Percentiles rank a stretch among this genome's conserved stretches.
Evolutionary conservation across 2,113 vertebrate species (phyloP).

Genomic region (Etheostoma cragini): DNA sequence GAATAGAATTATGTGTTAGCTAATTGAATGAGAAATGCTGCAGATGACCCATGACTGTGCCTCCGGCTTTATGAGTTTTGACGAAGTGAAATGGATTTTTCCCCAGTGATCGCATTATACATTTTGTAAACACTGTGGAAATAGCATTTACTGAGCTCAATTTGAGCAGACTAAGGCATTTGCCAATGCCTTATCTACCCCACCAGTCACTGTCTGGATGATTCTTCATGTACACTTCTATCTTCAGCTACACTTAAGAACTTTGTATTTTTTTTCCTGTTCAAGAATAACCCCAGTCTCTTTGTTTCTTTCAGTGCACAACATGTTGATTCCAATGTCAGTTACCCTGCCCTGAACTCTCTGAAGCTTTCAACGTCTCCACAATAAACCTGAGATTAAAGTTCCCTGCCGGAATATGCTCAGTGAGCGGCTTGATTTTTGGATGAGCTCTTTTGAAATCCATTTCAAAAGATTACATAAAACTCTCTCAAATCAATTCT

Average conservation of each 20-base stretch:
- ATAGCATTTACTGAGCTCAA: conserved; percentile 24
- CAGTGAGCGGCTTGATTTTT: conserved; percentile 17
- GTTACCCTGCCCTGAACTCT: neutral
- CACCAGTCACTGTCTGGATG: neutral
- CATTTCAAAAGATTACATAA: conserved; percentile 34
- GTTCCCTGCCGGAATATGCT: conserved; percentile 47
- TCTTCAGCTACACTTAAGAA: neutral
- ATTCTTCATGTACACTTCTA: neutral
- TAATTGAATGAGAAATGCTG: conserved; percentile 57
- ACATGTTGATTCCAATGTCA: conserved; percentile 9
- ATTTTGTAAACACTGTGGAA: conserved; percentile 29
- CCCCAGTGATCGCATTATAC: conserved; percentile 57
- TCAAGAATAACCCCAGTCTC: conserved; percentile 32
- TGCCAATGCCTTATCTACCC: conserved; percentile 4
- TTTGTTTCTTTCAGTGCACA: conserved; percentile 56
- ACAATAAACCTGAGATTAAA: conserved; percentile 39
- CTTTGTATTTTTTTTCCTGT: neutral
- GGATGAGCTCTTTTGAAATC: conserved; percentile 37
- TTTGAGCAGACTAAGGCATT: conserved; percentile 24
- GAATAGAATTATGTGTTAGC: conserved; percentile 17
- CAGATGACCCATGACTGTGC: conserved; percentile 23
- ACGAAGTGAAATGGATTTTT: conserved; percentile 52
- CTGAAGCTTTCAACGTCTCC: conserved; percentile 18
- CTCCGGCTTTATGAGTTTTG: conserved; percentile 64
- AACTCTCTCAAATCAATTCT: conserved; percentile 27